Conservation (phyloP, 2,888 invertebrate genomes). For the Drosophila subquinaria region DNA sequence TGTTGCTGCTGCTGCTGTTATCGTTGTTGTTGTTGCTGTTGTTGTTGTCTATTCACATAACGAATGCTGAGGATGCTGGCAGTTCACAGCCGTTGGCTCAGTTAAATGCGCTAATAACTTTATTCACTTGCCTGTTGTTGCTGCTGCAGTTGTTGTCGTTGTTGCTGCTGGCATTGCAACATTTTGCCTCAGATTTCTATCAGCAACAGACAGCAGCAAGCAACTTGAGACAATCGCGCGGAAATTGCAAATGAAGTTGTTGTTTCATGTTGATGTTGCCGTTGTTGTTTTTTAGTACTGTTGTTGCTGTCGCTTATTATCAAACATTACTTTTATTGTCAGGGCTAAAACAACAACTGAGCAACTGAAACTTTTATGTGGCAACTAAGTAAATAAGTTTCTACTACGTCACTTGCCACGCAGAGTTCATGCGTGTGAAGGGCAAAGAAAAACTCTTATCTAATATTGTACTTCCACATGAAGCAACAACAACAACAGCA, state of each 20-base stretch:
- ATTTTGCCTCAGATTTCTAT: constrained; percentile 75
- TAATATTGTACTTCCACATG: constrained; percentile 45
- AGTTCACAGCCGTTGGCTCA: constrained; percentile 65
- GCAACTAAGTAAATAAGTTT: constrained; percentile 60
- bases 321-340: constrained; percentile 63
- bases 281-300: constrained; percentile 1
- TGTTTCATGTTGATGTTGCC: constrained; percentile 40
- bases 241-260: constrained; percentile 79
- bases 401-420: constrained; percentile 40
- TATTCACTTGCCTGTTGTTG: constrained; percentile 68
- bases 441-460: constrained; percentile 68
- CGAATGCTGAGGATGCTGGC: constrained; percentile 58
- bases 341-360: constrained; percentile 19
- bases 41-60: constrained; percentile 43
- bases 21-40: constrained; percentile 5
- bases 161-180: constrained; percentile 65
- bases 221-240: constrained; percentile 74
- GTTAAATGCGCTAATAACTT: constrained; percentile 82
- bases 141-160: constrained; percentile 2
- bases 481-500: constrained; percentile 24
- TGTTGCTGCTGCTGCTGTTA: constrained; percentile 3
- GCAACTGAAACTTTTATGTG: constrained; percentile 45
- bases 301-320: constrained; percentile 49
- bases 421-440: constrained; percentile 75
- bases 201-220: constrained; percentile 42